Conservation (phyloP, 2,797 vertebrate genomes). For the Leucoraja ocellata region DNA sequence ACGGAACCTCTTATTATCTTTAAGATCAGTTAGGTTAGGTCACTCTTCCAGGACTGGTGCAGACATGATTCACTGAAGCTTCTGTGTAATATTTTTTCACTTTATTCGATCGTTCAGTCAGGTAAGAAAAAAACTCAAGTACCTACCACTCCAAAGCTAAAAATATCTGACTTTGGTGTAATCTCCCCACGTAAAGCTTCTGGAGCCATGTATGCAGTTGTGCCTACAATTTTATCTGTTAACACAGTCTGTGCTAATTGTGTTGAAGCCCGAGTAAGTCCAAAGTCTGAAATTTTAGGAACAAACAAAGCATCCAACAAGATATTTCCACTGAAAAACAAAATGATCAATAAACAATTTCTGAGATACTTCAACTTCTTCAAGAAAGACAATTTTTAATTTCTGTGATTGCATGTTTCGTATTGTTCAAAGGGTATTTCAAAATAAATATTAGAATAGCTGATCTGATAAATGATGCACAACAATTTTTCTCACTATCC, state of each 20-base stretch:
- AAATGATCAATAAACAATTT: background rate
- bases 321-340: slow-evolving; percentile 75
- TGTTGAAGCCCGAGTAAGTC: slow-evolving; percentile 78
- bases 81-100: no score
- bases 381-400: background rate
- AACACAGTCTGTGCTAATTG: slow-evolving; percentile 70
- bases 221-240: slow-evolving; percentile 86
- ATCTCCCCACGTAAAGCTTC: slow-evolving; percentile 89
- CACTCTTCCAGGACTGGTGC: no score
- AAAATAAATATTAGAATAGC: background rate
- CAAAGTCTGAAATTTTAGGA: slow-evolving; percentile 92
- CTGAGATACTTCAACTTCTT: background rate
- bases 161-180: slow-evolving; percentile 86
- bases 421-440: background rate
- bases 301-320: slow-evolving; percentile 71
- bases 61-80: no score
- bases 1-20: no score
- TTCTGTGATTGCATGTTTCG: background rate
- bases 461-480: background rate
- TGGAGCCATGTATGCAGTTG: slow-evolving; percentile 89
- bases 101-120: background rate
- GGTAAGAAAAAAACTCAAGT: background rate
- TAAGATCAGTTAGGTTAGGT: no score
- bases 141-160: slow-evolving; percentile 91
- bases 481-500: no score